phyloP scores from a whole-genome alignment of 2,113 vertebrate genomes.

The Pollachius pollachius region DNA sequence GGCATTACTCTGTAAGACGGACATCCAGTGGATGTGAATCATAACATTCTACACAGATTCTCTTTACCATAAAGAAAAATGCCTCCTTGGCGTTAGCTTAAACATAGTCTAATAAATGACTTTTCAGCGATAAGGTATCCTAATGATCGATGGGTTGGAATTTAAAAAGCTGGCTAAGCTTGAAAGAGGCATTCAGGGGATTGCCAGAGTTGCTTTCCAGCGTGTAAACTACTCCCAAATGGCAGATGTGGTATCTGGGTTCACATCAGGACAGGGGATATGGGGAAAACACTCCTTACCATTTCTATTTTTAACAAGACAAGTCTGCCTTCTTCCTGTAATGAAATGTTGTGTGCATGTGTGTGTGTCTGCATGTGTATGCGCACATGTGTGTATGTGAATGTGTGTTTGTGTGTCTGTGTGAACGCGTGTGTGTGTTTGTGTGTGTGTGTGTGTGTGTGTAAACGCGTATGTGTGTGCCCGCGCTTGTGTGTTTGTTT shows the following conservation, averaged over 20 bases:
- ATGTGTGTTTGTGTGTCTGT: not conserved
- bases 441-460: not conserved
- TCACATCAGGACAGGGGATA: constrained; percentile 31
- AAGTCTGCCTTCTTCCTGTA: not conserved
- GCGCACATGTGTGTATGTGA: not conserved
- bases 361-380: not conserved
- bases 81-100: not conserved
- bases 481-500: not conserved
- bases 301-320: not conserved
- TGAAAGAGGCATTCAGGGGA: constrained; percentile 33
- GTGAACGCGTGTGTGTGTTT: not conserved
- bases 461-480: too few relatives aligned
- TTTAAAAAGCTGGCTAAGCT: constrained; percentile 28
- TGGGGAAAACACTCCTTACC: not conserved
- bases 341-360: not conserved
- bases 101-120: constrained; percentile 22
- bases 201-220: constrained; percentile 36
- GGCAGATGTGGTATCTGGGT: constrained; percentile 38
- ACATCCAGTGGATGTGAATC: too few relatives aligned
- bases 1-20: too few relatives aligned
- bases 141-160: constrained; percentile 52
- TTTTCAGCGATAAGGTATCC: constrained; percentile 39
- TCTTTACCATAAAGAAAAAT: not conserved
- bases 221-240: constrained; percentile 15
- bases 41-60: too few relatives aligned